Evolutionary conservation across 2,797 vertebrate genomes (phyloP).

Genomic region (Neoniphon sammara): DNA sequence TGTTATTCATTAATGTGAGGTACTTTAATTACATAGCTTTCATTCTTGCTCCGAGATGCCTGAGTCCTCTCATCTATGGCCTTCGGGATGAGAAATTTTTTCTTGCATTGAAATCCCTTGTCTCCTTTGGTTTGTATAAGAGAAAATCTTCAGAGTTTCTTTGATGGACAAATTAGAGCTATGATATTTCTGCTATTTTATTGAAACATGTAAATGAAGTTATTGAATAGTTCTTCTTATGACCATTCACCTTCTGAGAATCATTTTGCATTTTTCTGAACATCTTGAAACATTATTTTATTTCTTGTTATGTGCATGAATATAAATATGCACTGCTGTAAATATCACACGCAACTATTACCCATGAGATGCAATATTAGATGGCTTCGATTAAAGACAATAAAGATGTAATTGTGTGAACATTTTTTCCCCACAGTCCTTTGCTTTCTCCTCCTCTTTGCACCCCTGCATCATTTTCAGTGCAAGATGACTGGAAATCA

Average conservation of each 20-base stretch:
- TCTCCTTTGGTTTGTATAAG: slow-evolving; percentile 31
- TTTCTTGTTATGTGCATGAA: not conserved
- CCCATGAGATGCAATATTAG: not conserved
- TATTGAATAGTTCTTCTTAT: no score
- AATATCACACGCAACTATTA: not conserved
- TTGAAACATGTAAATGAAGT: not conserved
- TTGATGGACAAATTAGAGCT: not conserved
- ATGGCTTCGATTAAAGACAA: not conserved
- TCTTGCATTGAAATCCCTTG: slow-evolving; percentile 39
- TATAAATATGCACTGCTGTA: not conserved
- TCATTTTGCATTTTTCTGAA: no score
- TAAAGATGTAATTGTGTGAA: not conserved
- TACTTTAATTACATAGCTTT: slow-evolving; percentile 70
- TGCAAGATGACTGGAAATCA: no score
- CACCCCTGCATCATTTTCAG: no score
- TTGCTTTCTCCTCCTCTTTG: no score
- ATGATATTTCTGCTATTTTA: not conserved
- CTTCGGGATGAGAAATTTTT: slow-evolving; percentile 68
- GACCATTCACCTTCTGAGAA: no score
- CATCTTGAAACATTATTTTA: no score
- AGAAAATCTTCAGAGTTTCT: slow-evolving; percentile 5
- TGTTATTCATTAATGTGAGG: slow-evolving; percentile 41
- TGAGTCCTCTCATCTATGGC: slow-evolving; percentile 79
- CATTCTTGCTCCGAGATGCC: slow-evolving; percentile 62
- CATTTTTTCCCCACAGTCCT: not conserved